A percentile compares a stretch with the other conserved stretches of the same genome.
Conservation (phyloP, 2,113 vertebrate genomes). For the Catharus bicknelli region DNA sequence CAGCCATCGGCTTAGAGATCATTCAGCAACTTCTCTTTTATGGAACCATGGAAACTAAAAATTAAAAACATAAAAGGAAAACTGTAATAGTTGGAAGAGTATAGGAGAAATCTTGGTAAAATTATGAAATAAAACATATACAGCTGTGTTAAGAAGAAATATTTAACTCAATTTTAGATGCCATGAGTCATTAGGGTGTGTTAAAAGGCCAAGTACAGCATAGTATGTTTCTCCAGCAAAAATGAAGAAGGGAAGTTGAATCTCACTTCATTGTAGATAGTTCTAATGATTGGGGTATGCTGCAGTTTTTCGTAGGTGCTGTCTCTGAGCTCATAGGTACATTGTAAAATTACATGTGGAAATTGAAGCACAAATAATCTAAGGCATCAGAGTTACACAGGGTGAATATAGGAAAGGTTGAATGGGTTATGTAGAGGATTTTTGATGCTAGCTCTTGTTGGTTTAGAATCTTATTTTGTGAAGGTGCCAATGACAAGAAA, state of each 20-base stretch:
- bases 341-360: neutral
- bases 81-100: neutral
- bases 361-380: neutral
- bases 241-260: neutral
- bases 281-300: neutral
- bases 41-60: neutral
- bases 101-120: constrained; percentile 1
- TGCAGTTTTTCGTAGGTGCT: neutral
- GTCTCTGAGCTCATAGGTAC: neutral
- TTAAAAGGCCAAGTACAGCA: neutral
- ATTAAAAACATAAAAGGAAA: neutral
- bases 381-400: neutral
- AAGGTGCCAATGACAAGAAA: neutral
- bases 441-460: neutral
- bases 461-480: neutral
- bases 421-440: neutral
- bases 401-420: neutral
- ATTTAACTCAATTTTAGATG: neutral
- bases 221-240: neutral
- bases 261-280: neutral
- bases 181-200: neutral
- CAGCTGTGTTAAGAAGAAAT: constrained; percentile 28
- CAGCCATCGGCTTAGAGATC: neutral
- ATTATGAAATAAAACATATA: neutral
- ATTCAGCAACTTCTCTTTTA: neutral